Base-by-base conservation (phyloP, 2,888 invertebrate species). In the Phengaris arion region DNA sequence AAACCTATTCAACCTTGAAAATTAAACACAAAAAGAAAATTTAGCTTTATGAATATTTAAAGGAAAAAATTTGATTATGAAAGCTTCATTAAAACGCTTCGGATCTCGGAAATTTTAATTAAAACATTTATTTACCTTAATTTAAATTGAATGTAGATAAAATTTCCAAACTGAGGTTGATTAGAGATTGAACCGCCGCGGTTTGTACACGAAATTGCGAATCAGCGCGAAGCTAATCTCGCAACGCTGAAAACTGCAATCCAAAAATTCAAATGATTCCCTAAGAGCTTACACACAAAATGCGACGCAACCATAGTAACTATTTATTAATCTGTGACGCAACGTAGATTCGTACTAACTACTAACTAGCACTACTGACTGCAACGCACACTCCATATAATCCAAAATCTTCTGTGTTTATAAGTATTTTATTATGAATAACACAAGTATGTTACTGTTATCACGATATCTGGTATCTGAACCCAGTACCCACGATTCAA, bases 1-100 rank as follows among this genome's bases (percentile, higher is more conserved):
- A 78, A 77, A 78, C 74, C 7, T 77, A 76, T 75, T 76, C 79
- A 75, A 78, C 76, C 77, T 74, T 77, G 74, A 69, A 75, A 77
- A 78, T 76, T 78, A 78, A 77, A 59, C 78, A 78, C 81, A 81
- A 82, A 82, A 81, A 81, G 82, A 83, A 80, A 82, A 81, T 80
- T 77, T 74, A 12, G 15, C 70, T 70, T 70, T 70, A 70, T 51
- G 48, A 70, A 70, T 70, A 70, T 48, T 70, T 51, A 48, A 70
- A 51, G 0, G 15, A 70, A 15, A 51, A 70, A 70, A 0, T 51
- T 46, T 70, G 48, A 70, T 48, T 70, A 51, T 51, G 51, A 70
- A 70, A 70, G 48, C 48, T 70, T 70, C 15, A 70, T 51, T 64
- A 64, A 64, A 45, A 64, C 35, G 64, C 35, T 45, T 64, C 64